Conservation (phyloP, 2,113 vertebrate genomes). For the Orthochromis malagaraziensis region DNA sequence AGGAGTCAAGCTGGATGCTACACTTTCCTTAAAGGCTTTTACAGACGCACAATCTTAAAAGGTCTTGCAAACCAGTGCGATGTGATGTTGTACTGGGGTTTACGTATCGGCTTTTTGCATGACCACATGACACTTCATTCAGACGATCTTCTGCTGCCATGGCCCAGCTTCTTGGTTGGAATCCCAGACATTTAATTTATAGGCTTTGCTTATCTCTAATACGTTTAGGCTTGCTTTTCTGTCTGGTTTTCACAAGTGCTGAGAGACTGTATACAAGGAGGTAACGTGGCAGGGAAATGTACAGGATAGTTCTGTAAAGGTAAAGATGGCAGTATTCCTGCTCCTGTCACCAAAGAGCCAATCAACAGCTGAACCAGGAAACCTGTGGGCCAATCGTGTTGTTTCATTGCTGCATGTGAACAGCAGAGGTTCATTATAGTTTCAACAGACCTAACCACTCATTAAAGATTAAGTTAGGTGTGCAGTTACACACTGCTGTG, state of each 20-base stretch:
- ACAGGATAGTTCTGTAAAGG: fast-evolving
- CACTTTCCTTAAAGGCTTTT: neutral
- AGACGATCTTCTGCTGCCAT: neutral
- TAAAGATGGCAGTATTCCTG: neutral
- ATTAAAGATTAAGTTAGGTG: neutral
- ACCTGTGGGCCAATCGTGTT: neutral
- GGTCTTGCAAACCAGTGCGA: fast-evolving
- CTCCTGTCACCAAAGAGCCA: neutral
- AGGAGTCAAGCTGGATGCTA: neutral
- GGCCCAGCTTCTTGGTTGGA: neutral
- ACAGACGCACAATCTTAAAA: neutral
- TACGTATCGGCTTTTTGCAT: neutral
- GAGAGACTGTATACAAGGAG: fast-evolving
- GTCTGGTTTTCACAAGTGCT: neutral
- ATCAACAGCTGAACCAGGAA: neutral
- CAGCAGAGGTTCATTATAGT: fast-evolving
- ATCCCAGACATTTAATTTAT: neutral
- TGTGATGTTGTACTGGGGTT: neutral
- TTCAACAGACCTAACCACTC: neutral
- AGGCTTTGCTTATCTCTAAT: fast-evolving
- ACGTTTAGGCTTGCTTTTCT: neutral
- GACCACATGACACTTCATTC: fast-evolving
- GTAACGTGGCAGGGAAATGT: neutral
- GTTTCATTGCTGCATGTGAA: neutral
- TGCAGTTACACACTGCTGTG: neutral